phyloP scores from a whole-genome alignment of 2,113 vertebrate genomes.

The Dicerorhinus sumatrensis region DNA sequence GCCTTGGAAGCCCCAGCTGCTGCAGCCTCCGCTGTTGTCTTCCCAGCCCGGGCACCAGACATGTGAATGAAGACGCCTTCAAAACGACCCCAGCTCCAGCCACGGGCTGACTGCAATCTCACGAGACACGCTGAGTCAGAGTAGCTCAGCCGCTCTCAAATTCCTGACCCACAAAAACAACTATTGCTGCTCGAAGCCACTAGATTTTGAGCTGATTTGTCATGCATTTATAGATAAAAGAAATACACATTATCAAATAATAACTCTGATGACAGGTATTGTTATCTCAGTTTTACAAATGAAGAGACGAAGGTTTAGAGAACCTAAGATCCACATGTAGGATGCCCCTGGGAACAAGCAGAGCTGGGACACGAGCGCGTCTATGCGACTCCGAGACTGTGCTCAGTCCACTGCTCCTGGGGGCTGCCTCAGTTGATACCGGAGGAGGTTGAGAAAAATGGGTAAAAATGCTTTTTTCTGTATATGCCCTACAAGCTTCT shows the following conservation, averaged over 20 bases:
- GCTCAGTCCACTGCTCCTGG: accelerated
- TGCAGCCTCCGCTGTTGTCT: background rate
- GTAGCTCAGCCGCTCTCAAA: background rate
- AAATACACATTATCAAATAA: background rate
- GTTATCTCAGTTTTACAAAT: background rate
- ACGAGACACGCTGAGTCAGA: background rate
- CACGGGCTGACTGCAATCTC: background rate
- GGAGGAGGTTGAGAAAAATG: background rate
- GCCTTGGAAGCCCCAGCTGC: too few species aligned
- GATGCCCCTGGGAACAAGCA: background rate
- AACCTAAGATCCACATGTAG: background rate
- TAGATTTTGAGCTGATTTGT: background rate
- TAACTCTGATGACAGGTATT: background rate
- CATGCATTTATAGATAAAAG: background rate
- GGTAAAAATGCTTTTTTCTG: too few species aligned
- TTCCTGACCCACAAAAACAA: background rate
- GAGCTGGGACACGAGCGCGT: background rate
- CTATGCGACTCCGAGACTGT: background rate
- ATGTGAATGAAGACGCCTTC: background rate
- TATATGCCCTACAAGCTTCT: background rate
- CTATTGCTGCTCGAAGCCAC: background rate
- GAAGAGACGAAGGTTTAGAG: background rate
- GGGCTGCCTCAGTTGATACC: background rate
- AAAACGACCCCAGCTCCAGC: background rate
- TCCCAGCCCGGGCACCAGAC: too few species aligned